Conservation (phyloP, 2,113 vertebrate species). For the Hemicordylus capensis region DNA sequence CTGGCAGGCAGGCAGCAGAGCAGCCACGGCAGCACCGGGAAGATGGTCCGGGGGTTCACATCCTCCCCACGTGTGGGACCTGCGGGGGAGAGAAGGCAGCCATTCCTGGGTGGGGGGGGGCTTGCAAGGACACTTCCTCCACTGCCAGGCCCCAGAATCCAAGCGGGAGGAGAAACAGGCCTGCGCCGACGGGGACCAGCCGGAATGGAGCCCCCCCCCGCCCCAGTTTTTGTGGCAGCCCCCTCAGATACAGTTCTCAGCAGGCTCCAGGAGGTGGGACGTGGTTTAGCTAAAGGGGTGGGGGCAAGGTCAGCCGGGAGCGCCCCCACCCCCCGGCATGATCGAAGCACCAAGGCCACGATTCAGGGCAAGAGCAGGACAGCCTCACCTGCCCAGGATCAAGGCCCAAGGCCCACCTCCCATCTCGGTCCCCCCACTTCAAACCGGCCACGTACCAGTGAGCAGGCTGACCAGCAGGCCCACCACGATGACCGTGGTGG, state of each 20-base stretch:
- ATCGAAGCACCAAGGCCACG: too few species aligned
- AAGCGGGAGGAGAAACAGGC: too few species aligned
- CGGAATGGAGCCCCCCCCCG: too few species aligned
- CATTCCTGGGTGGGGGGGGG: not conserved
- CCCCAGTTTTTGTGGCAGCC: too few species aligned
- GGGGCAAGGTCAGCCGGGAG: too few species aligned
- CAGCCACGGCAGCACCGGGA: constrained; percentile 82
- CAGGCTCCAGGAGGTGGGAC: too few species aligned
- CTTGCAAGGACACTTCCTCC: not conserved
- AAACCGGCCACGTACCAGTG: constrained; percentile 77
- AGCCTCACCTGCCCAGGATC: too few species aligned
- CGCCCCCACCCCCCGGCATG: too few species aligned
- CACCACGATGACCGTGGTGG: constrained; percentile 89
- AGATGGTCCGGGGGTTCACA: constrained; percentile 87
- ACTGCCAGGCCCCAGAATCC: not conserved
- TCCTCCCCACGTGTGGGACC: constrained; percentile 85
- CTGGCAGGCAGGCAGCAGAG: constrained; percentile 84
- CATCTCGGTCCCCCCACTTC: not conserved
- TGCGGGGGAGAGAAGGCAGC: constrained; percentile 46
- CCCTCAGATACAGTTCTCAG: too few species aligned
- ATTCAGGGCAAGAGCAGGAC: too few species aligned
- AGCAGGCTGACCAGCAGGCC: constrained; percentile 91
- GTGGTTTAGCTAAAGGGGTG: too few species aligned
- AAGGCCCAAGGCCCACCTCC: not conserved
- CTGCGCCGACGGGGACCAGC: too few species aligned